These are phyloP conservation scores for Pherbina coryleti DNA, from an alignment of 2,888 invertebrate species.

Conservation along the genomic window DNA sequence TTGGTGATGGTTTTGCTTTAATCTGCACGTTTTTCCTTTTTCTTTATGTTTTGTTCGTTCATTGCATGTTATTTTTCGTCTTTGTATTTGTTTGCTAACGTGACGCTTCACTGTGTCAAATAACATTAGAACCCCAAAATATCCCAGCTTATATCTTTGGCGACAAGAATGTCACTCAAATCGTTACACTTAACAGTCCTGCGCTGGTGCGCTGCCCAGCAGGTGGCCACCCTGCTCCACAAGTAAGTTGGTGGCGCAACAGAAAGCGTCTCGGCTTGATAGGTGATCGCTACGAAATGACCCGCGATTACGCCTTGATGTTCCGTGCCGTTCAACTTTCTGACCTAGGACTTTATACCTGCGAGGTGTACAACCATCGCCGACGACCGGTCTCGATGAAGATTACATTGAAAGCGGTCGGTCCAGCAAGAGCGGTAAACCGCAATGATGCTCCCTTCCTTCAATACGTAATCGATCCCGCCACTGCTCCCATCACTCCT, in stretches of 20 bases:
- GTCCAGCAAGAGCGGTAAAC: conserved; percentile 75
- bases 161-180: conserved; percentile 75
- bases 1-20: conserved; percentile 1
- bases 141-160: conserved; percentile 77
- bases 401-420: conserved; percentile 79
- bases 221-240: conserved; percentile 83
- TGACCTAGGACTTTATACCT: conserved; percentile 88
- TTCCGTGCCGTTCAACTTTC: conserved; percentile 79
- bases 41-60: conserved; percentile 8
- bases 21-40: conserved; percentile 31
- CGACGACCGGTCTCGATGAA: conserved; percentile 84
- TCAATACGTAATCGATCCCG: conserved; percentile 75
- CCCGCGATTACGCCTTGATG: conserved; percentile 80
- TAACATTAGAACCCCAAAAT: conserved; percentile 54
- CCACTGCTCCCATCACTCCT: conserved; percentile 65
- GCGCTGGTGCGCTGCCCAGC: conserved; percentile 83
- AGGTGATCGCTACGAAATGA: conserved; percentile 72
- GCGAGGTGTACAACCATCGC: conserved; percentile 88
- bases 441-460: conserved; percentile 74
- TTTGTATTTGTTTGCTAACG: conserved; percentile 30
- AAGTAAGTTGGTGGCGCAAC: conserved; percentile 88
- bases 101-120: not conserved
- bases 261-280: conserved; percentile 80
- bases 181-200: conserved; percentile 80
- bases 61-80: conserved; percentile 30